Evolutionary conservation across 2,888 invertebrate species (phyloP).

Genomic region (Patella ulyssiponensis): DNA sequence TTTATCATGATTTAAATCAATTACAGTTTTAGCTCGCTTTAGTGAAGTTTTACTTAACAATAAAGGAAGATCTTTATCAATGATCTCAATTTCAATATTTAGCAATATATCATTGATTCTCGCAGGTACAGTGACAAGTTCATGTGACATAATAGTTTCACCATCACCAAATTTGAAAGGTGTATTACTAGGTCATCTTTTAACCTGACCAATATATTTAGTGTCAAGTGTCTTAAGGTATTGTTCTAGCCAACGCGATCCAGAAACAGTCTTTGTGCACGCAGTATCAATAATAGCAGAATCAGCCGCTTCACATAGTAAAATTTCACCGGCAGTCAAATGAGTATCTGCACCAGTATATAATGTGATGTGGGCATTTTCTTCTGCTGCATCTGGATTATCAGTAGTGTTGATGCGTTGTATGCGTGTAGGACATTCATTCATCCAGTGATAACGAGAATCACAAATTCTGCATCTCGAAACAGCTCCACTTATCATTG

Average conservation of each 20-base stretch:
- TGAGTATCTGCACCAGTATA: not conserved
- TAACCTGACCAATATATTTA: no score
- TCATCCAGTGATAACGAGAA: not conserved
- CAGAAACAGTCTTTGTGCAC: no score
- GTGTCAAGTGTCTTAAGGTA: no score
- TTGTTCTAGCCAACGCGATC: no score
- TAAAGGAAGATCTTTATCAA: not conserved
- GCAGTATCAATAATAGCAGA: no score
- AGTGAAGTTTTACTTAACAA: slow-evolving; percentile 6
- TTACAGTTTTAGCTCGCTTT: slow-evolving; percentile 1
- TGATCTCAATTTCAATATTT: slow-evolving; percentile 1
- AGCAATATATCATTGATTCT: not conserved
- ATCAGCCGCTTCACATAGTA: no score
- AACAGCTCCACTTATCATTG: no score
- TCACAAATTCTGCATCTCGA: no score
- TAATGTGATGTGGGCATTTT: not conserved
- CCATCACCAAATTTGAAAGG: slow-evolving; percentile 8
- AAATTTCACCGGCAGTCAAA: no score
- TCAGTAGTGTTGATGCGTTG: no score
- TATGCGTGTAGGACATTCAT: not conserved
- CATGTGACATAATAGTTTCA: not conserved
- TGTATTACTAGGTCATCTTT: no score
- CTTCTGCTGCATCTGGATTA: not conserved
- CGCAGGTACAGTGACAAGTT: not conserved
- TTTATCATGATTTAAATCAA: not conserved